Base-by-base conservation (phyloP, 2,113 vertebrate species). In the Opisthocomus hoazin region DNA sequence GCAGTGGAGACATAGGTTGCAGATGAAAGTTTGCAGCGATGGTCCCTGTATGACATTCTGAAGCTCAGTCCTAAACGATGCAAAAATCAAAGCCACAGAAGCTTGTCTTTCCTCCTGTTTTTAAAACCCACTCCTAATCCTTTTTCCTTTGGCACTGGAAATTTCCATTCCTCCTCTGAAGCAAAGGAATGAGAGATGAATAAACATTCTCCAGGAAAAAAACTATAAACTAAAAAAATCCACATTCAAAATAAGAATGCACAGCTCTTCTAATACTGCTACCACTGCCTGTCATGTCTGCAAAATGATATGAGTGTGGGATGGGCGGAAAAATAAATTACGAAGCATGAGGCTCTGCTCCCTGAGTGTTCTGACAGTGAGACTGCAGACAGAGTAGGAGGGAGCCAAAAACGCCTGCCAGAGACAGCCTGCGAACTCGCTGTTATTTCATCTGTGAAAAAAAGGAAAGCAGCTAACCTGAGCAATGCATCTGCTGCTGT, bases 131-230 rank as follows among this genome's bases (percentile, higher is more conserved):
- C 51, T 84, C 93, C 82, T 96, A 88, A 94, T 96, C 79, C 91
- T 96, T 96, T 93, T 96, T 96, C 91, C 93, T 94, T 95, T 94
- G 90, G 79, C 77, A 75, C 63, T 91, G 92, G 84, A 97, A 96
- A 94, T 97, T 96, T 97, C 96, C 97, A 94, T 97, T 97, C 93
- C 94, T 93, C 83, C 58, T 94, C 93, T 87, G 84, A 91, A 88
- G 91, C 54, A 66, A 83, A 94, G 89, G 85, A 94, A 80, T 63
- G 86, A 88, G 85, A 84, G 73, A 60, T 82, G 90, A 96, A 94
- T 68, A 95, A 89, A 88, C 50, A 88, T 92, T 87, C 91, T 84
- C 70, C 94, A 57, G 34, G 68, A 93, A 94, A 83, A 73, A 84
- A 94, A 19, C 4, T 2, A 46, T 0, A 24, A 41, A 48, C 36